Evolutionary conservation across 2,113 vertebrate genomes (phyloP).

Genomic region (Saccopteryx bilineata): DNA sequence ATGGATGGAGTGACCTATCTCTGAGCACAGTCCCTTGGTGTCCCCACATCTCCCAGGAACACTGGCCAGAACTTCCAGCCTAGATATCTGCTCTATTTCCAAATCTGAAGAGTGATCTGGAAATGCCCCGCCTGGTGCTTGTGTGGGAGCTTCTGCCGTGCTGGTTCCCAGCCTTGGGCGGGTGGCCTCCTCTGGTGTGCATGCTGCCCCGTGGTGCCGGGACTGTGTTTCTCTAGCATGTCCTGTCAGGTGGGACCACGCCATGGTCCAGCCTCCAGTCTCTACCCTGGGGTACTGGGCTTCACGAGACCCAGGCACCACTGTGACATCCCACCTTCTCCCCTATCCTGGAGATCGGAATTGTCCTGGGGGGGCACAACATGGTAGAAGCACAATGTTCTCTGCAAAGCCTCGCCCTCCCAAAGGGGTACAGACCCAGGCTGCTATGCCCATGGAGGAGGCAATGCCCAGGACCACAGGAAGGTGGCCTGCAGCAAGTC

Average conservation of each 20-base stretch:
- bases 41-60: not conserved
- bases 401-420: not conserved
- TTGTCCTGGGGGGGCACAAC: rapidly evolving
- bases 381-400: not conserved
- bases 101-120: not conserved
- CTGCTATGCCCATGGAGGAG: not conserved
- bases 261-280: not conserved
- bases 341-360: not conserved
- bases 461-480: rapidly evolving
- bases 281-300: not conserved
- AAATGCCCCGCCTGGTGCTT: rapidly evolving
- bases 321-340: rapidly evolving
- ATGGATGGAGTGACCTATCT: rapidly evolving
- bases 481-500: no score
- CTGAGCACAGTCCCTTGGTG: not conserved
- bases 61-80: not conserved
- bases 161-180: not conserved
- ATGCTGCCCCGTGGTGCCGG: rapidly evolving
- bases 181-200: not conserved
- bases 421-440: not conserved
- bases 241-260: not conserved
- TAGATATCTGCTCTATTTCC: not conserved
- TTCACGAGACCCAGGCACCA: no score
- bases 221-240: rapidly evolving
- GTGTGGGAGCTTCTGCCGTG: rapidly evolving